A percentile compares a stretch with the other conserved stretches of the same genome.
Conservation (phyloP, 2,888 invertebrate genomes). For the Trichopria drosophilae region DNA sequence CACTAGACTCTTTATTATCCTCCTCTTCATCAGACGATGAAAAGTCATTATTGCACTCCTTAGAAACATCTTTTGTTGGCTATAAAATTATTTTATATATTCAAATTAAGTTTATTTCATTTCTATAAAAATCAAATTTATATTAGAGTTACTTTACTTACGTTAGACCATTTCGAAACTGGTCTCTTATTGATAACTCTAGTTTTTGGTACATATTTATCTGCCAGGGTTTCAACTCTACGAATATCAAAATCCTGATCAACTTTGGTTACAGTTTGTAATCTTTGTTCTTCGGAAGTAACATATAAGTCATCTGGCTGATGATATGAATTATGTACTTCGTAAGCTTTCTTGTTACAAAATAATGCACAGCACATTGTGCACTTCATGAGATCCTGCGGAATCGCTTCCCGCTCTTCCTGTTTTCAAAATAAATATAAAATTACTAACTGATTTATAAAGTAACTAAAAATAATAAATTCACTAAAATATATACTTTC, state of each 20-base stretch:
- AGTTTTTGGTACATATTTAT: slow-evolving; percentile 47
- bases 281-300: slow-evolving; percentile 62
- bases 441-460: slow-evolving; percentile 5
- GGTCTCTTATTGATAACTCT: slow-evolving; percentile 35
- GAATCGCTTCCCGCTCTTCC: slow-evolving; percentile 60
- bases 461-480: neutral
- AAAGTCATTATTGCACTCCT: slow-evolving; percentile 30
- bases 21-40: slow-evolving; percentile 37
- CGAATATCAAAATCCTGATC: slow-evolving; percentile 63
- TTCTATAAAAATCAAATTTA: neutral
- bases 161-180: slow-evolving; percentile 40
- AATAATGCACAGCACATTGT: slow-evolving; percentile 69
- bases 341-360: slow-evolving; percentile 68
- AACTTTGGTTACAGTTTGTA: slow-evolving; percentile 59
- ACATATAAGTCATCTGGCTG: slow-evolving; percentile 66
- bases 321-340: slow-evolving; percentile 67
- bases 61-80: slow-evolving; percentile 24
- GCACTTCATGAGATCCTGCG: slow-evolving; percentile 65
- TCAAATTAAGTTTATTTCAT: neutral
- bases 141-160: slow-evolving; percentile 16
- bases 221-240: slow-evolving; percentile 52
- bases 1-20: slow-evolving; percentile 41
- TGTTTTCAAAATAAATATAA: slow-evolving; percentile 41
- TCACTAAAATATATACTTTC: slow-evolving; percentile 41
- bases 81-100: no score